These are phyloP conservation scores for Monoplex corrugatus DNA, from an alignment of 2,888 invertebrate genomes.

Conservation along the genomic window DNA sequence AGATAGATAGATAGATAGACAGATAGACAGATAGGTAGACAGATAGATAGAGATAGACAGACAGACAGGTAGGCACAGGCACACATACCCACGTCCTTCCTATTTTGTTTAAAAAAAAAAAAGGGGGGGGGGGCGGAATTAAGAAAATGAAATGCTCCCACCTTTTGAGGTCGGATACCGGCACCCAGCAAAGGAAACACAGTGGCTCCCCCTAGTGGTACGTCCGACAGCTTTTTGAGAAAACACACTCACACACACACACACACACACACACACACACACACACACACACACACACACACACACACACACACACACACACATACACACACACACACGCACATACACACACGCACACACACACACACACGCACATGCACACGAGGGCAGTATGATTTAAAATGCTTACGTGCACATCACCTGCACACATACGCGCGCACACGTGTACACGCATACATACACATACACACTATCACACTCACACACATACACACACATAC, in stretches of 20 bases:
- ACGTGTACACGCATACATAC: neutral
- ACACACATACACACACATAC: too few relatives aligned
- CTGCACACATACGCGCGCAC: neutral
- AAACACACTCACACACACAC: slow-evolving; percentile 18
- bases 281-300: neutral
- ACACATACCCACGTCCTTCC: too few relatives aligned
- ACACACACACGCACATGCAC: slow-evolving; percentile 15
- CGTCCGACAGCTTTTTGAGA: slow-evolving; percentile 92
- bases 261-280: slow-evolving; percentile 28
- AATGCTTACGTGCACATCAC: too few relatives aligned
- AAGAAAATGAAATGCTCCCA: too few relatives aligned
- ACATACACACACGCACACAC: neutral
- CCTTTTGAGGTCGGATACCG: slow-evolving; percentile 38
- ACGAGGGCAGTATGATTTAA: too few relatives aligned
- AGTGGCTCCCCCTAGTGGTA: slow-evolving; percentile 96
- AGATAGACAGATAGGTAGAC: too few relatives aligned
- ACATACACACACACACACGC: neutral
- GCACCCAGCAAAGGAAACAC: slow-evolving; percentile 89
- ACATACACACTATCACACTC: neutral
- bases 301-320: slow-evolving; percentile 24
- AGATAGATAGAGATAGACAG: too few relatives aligned
- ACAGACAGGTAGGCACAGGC: too few relatives aligned
- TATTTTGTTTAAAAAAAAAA: too few relatives aligned
- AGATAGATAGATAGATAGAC: too few relatives aligned
- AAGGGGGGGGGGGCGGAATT: too few relatives aligned